These are phyloP conservation scores for Meghimatium bilineatum DNA, from an alignment of 2,888 invertebrate genomes.

Conservation along the genomic window DNA sequence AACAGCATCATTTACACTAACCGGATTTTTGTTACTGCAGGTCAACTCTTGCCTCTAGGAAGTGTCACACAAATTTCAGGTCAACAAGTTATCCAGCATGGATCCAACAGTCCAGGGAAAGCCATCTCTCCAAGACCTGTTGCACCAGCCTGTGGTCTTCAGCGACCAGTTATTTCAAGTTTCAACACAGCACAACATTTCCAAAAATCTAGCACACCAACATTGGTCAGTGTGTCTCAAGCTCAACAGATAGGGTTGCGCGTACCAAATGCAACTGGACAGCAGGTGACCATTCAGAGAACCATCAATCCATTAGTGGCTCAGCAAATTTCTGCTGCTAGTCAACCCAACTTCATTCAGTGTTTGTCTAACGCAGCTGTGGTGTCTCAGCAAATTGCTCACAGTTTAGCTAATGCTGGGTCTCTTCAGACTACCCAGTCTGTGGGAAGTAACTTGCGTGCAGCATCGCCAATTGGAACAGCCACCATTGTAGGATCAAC, in stretches of 20 bases:
- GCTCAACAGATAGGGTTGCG: conserved; percentile 29
- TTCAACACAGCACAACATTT: conserved; percentile 6
- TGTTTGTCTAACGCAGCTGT: conserved; percentile 31
- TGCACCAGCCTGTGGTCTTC: neutral
- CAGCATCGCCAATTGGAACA: conserved; percentile 34
- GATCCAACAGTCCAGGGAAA: conserved; percentile 23
- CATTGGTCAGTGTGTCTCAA: conserved; percentile 23
- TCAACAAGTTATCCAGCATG: conserved; percentile 23
- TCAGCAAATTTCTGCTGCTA: conserved; percentile 24
- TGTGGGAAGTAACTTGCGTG: neutral
- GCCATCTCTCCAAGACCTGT: neutral
- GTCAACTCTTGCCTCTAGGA: conserved; percentile 35
- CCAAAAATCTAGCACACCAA: conserved; percentile 4
- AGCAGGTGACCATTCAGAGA: conserved; percentile 33
- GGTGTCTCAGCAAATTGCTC: conserved; percentile 18
- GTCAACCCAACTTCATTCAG: conserved; percentile 31
- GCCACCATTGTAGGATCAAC: conserved; percentile 38
- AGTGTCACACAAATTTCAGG: conserved; percentile 14
- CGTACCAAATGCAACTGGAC: conserved; percentile 18
- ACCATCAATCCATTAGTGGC: conserved; percentile 29
- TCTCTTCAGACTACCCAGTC: conserved; percentile 1
- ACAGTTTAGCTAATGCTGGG: neutral
- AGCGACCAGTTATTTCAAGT: conserved; percentile 14
- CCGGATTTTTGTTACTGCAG: neutral
- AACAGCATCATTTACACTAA: neutral